Evolutionary conservation across 2,797 vertebrate genomes (phyloP), one percentile per base, ranked within the genome.

Genomic region (Anguilla pacifica): DNA sequence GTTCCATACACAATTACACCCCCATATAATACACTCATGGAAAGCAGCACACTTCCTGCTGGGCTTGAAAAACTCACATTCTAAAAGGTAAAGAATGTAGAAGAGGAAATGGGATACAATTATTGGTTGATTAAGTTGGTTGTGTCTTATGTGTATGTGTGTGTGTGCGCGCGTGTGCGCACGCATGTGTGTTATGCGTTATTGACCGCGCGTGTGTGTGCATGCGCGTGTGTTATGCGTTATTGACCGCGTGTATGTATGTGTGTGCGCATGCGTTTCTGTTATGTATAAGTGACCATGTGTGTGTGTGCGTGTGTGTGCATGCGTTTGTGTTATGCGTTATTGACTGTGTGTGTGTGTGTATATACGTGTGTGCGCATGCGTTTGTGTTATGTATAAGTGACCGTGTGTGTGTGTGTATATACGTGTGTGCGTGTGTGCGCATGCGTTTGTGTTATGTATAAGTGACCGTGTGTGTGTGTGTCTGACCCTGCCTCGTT

Each of bases 401-500:
- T 39, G 55, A 11, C 6, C 17, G n/a, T 31, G 46, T 35, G 35
- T 35, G 35, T 86, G 85, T 1, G 49, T 83, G 31, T 10, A 31
- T 77, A 0, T 13, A 19, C 15, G 39, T 87, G n/a, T 13, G 39
- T 13, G 10, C 7, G 9, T 11, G 17, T 57, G 55, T 19, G 11
- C 15, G 17, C 39, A 59, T 59, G 55, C 17, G n/a, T 53, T 49
- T 2, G 43, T 3, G 17, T 84, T 43, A 43, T 43, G 39, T 39
- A 39, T 39, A 39, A 39, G 39, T 43, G 39, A 43, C 39, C 39
- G 39, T 64, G 72, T 89, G 61, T 85, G 53, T 67, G 51, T 89
- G 31, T 72, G 0, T 81, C 77, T 81, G 39, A 81, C 77, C 84
- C 35, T 17, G 0, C 57, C 53, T 10, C 13, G 25, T 39, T 59